Percentiles rank a stretch among this genome's conserved stretches.
These are phyloP conservation scores for Xanthostigma xanthostigma DNA, from an alignment of 2,888 invertebrate genomes.

Conservation along the genomic window DNA sequence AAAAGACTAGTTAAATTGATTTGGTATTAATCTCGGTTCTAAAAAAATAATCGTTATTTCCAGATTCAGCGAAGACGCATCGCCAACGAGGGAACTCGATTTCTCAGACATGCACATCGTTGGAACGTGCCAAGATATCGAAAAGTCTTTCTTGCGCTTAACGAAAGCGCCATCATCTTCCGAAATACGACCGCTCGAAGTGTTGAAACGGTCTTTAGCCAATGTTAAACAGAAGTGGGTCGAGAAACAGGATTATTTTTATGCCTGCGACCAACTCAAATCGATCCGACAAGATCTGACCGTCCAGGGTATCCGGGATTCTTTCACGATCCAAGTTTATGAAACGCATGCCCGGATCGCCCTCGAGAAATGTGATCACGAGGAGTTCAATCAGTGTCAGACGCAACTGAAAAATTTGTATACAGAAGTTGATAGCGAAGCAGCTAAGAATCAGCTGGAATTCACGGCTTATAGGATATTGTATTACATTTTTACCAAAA, in stretches of 20 bases:
- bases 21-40: no score
- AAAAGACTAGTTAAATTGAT: no score
- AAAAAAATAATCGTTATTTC: conserved; percentile 10
- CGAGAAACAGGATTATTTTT: conserved; percentile 82
- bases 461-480: conserved; percentile 94
- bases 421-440: conserved; percentile 48
- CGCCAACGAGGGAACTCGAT: conserved; percentile 54
- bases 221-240: conserved; percentile 89
- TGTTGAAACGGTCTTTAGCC: conserved; percentile 69
- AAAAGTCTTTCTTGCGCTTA: conserved; percentile 89
- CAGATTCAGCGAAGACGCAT: conserved; percentile 36
- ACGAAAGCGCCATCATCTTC: conserved; percentile 90
- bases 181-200: conserved; percentile 79
- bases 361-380: conserved; percentile 94
- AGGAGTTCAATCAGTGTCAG: conserved; percentile 99
- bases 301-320: conserved; percentile 89
- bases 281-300: conserved; percentile 98
- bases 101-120: conserved; percentile 80
- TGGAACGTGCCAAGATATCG: conserved; percentile 86
- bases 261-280: conserved; percentile 96
- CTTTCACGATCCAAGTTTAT: conserved; percentile 94
- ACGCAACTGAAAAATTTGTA: conserved; percentile 95
- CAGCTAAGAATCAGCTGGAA: conserved; percentile 62
- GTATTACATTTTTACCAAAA: conserved; percentile 96
- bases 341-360: conserved; percentile 98